Conservation (phyloP, 2,888 invertebrate species). For the Leucoptera coffeella region DNA sequence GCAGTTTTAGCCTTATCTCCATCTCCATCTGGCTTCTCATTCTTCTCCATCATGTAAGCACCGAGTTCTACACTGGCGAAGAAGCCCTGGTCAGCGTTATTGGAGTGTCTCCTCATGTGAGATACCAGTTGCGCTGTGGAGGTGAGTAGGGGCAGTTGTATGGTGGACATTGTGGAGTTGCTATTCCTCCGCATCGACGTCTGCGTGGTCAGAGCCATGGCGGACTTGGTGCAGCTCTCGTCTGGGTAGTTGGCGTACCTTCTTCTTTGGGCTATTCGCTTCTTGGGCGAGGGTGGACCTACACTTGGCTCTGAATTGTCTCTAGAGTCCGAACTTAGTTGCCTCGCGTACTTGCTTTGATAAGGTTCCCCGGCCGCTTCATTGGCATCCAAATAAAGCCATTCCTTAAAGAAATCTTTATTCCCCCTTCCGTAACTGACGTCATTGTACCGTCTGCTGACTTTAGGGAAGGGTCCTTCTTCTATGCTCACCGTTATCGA, state of each 20-base stretch:
- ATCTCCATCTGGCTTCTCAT: constrained; percentile 40
- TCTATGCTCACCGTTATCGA: constrained; percentile 26
- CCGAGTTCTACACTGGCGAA: constrained; percentile 47
- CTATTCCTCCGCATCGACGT: constrained; percentile 54
- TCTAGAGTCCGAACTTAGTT: constrained; percentile 46
- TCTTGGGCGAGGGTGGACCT: constrained; percentile 40
- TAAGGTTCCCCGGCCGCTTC: constrained; percentile 39
- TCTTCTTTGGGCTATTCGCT: constrained; percentile 27
- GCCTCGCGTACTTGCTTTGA: constrained; percentile 46
- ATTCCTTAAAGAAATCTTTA: constrained; percentile 40
- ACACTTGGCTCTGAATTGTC: constrained; percentile 46
- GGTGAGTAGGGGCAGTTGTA: constrained; percentile 48
- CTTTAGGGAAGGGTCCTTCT: constrained; percentile 42
- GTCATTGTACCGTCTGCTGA: constrained; percentile 34
- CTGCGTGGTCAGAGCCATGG: constrained; percentile 36
- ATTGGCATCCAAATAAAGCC: constrained; percentile 33
- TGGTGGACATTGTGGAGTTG: constrained; percentile 57
- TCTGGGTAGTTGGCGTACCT: constrained; percentile 38
- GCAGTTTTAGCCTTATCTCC: constrained; percentile 51
- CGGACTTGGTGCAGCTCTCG: constrained; percentile 43
- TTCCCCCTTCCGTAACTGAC: constrained; percentile 29
- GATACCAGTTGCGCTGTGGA: constrained; percentile 44
- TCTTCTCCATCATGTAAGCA: constrained; percentile 46
- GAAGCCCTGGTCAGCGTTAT: constrained; percentile 57
- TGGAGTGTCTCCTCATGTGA: constrained; percentile 54